Evolutionary conservation across 2,797 vertebrate species (phyloP), one percentile per base, ranked within the genome.

Genomic region (Diplodus sargus): DNA sequence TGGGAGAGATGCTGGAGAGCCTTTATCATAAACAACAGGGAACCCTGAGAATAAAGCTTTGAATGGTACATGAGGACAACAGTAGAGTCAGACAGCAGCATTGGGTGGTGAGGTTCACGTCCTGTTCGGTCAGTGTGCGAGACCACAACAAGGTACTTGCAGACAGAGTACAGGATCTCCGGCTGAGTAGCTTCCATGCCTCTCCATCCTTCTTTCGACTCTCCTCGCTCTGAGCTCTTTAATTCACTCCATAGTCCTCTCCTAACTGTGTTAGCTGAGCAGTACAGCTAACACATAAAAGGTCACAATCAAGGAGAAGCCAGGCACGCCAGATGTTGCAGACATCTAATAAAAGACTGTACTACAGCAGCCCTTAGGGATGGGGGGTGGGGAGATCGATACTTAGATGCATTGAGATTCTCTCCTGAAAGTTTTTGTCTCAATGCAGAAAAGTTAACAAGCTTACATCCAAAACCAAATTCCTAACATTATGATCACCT

Each of bases 141-240:
- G 67, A 70, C 65, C 18, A 2, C 17, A 15, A 86, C 84, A 80
- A 77, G 76, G 70, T 43, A 58, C 70, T 79, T 73, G 78, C 81
- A 60, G 75, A 77, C 67, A 74, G 39, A 51, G 57, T 47, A 69
- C 61, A 52, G 57, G 63, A 74, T 30, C 22, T 76, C 76, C 76
- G 75, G 77, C 84, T 67, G 80, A 79, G 85, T 23, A 69, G 39
- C 59, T 82, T 83, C 58, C 67, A 69, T 30, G 58, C 45, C 70
- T 71, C 72, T 82, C 54, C 78, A 75, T 71, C 64, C 45, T 28
- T 49, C 56, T 22, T 53, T 63, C 28, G 4, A 20, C 45, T 54
- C 22, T 67, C 22, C n/a, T 59, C 52, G 20, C 39, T 47, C 65
- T 43, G 20, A 39, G 58, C n/a, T 49, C 56, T 67, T 48, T 70